Evolutionary conservation across 2,113 vertebrate genomes (phyloP).

Genomic region (Leptocoma aspasia): DNA sequence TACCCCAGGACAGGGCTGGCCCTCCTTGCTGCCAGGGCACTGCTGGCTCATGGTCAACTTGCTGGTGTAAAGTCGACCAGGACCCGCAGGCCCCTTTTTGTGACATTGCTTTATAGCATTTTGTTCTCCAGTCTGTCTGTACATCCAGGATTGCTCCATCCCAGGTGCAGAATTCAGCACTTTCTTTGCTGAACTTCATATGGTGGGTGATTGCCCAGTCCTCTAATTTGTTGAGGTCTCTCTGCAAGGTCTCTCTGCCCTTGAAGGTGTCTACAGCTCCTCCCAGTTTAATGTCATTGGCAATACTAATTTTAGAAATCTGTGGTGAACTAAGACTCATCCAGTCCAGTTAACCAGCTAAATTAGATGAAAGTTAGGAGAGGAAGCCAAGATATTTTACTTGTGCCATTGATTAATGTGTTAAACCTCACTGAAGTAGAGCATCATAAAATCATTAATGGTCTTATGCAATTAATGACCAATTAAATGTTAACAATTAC

Average conservation of each 20-base stretch:
- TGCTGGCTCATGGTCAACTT: accelerated
- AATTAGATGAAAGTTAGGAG: background rate
- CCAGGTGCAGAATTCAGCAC: background rate
- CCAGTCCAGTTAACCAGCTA: background rate
- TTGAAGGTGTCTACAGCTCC: background rate
- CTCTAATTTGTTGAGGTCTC: background rate
- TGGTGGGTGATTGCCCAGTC: background rate
- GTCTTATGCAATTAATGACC: background rate
- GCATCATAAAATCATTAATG: background rate
- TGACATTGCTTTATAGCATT: background rate
- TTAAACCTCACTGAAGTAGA: background rate
- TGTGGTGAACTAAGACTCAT: background rate
- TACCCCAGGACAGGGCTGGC: accelerated
- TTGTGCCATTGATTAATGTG: background rate
- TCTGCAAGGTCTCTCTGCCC: background rate
- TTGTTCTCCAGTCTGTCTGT: background rate
- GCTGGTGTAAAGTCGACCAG: accelerated
- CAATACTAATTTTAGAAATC: background rate
- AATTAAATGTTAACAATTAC: background rate
- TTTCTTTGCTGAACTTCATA: background rate
- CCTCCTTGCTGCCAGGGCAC: background rate
- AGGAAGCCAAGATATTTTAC: background rate
- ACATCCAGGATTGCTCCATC: background rate
- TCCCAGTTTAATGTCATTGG: accelerated
- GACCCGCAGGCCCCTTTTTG: accelerated